Conservation (phyloP, 2,888 invertebrate genomes). For the Athalia circularis region DNA sequence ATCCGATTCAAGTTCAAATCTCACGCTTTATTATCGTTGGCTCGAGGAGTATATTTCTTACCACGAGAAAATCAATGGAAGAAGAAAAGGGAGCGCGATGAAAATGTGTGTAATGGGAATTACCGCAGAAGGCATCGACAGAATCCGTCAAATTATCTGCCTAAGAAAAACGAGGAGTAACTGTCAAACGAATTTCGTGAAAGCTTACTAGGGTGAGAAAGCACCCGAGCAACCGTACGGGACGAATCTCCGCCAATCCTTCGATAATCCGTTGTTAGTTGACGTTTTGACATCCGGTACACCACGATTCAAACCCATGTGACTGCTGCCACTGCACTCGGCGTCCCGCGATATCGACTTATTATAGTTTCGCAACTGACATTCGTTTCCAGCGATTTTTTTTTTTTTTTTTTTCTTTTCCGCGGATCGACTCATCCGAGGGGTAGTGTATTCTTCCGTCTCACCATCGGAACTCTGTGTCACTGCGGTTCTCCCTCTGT, state of each 20-base stretch:
- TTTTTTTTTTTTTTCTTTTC: not conserved
- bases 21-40: too few species aligned
- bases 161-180: not conserved
- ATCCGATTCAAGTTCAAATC: too few species aligned
- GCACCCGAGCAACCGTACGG: not conserved
- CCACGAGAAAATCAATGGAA: too few species aligned
- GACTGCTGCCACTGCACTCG: not conserved
- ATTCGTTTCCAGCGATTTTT: not conserved
- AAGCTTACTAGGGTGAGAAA: not conserved
- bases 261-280: slow-evolving; percentile 49
- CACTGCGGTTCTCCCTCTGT: too few species aligned
- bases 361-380: not conserved
- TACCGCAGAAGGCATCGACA: slow-evolving; percentile 8
- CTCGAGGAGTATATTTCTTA: too few species aligned
- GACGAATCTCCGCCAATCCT: slow-evolving; percentile 37
- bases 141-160: slow-evolving; percentile 34
- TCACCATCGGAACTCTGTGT: too few species aligned
- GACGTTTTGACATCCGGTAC: slow-evolving; percentile 60
- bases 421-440: too few species aligned
- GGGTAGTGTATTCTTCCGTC: too few species aligned
- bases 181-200: not conserved
- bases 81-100: too few species aligned
- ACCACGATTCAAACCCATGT: not conserved
- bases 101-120: not conserved
- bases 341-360: not conserved